phyloP scores from a whole-genome alignment of 2,888 invertebrate genomes.

The Eristalis intricaria region DNA sequence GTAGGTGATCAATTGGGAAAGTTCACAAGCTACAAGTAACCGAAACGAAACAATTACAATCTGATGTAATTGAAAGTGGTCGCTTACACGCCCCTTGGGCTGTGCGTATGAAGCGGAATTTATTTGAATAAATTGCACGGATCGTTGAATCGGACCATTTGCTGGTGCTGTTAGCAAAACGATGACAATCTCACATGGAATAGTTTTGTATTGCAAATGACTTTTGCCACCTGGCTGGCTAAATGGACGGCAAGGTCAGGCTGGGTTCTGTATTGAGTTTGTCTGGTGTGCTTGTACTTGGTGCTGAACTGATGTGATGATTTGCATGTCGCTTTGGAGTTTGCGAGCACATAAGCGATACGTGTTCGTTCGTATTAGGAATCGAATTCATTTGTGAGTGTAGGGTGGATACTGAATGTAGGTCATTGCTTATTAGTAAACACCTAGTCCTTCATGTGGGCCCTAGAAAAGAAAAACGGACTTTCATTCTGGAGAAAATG shows the following conservation, averaged over 20 bases:
- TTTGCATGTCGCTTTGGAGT: not conserved
- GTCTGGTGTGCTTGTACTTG: not conserved
- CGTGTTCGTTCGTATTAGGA: too few relatives aligned
- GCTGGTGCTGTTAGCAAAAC: not conserved
- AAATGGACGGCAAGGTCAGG: slow-evolving; percentile 19
- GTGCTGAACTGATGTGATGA: not conserved
- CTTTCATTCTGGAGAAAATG: too few relatives aligned
- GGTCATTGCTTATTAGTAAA: too few relatives aligned
- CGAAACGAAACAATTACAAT: slow-evolving; percentile 17
- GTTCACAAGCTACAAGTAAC: not conserved
- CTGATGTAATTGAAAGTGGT: slow-evolving; percentile 42
- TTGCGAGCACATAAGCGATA: too few relatives aligned
- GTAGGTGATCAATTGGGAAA: slow-evolving; percentile 12
- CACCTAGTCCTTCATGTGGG: too few relatives aligned
- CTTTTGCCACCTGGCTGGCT: slow-evolving; percentile 23
- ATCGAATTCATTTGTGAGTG: too few relatives aligned
- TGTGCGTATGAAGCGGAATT: slow-evolving; percentile 9
- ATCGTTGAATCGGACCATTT: slow-evolving; percentile 9
- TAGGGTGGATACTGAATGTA: too few relatives aligned
- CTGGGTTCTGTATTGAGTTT: not conserved
- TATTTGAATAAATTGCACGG: slow-evolving; percentile 54
- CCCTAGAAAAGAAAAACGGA: too few relatives aligned
- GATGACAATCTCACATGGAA: slow-evolving; percentile 8
- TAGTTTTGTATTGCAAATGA: slow-evolving; percentile 6
- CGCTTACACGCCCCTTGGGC: slow-evolving; percentile 43